Evolutionary conservation across 2,888 invertebrate genomes (phyloP).

Genomic region (Cephus sareptanus): DNA sequence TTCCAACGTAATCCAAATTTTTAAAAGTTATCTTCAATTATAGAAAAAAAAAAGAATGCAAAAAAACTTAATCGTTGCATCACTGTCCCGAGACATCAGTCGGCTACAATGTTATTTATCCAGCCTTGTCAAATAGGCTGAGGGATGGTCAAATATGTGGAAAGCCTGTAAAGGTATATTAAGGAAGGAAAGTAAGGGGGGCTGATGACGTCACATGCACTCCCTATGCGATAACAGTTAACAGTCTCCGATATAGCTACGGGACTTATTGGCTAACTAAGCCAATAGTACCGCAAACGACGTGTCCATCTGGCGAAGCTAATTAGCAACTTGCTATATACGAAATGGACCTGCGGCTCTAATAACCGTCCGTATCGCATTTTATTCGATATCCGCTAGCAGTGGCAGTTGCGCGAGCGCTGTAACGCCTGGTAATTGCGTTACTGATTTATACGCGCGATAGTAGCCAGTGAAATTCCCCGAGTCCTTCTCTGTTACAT

Average conservation of each 20-base stretch:
- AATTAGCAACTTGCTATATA: slow-evolving; percentile 51
- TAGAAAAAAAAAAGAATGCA: too few relatives aligned
- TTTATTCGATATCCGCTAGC: slow-evolving; percentile 9
- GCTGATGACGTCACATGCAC: background rate
- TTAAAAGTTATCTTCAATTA: too few relatives aligned
- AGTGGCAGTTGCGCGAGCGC: slow-evolving; percentile 2
- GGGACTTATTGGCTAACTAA: slow-evolving; percentile 50
- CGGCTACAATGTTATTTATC: background rate
- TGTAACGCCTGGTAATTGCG: slow-evolving; percentile 20
- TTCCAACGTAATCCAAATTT: too few relatives aligned
- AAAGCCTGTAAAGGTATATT: background rate
- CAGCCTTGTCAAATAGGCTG: background rate
- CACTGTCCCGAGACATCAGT: background rate
- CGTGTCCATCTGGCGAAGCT: slow-evolving; percentile 53
- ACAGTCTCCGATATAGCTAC: slow-evolving; percentile 12
- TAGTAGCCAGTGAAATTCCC: slow-evolving; percentile 19
- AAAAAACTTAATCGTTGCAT: background rate
- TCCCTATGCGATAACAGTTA: background rate
- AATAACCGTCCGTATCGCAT: slow-evolving; percentile 10
- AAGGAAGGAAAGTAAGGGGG: background rate
- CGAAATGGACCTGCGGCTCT: slow-evolving; percentile 24
- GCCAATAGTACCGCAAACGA: slow-evolving; percentile 50
- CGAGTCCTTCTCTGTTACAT: background rate
- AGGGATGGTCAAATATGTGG: background rate
- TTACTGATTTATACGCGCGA: slow-evolving; percentile 22